A percentile compares a stretch with the other conserved stretches of the same genome.
These are phyloP conservation scores for Syngnathus acus DNA, from an alignment of 2,797 vertebrate species.

Conservation along the genomic window DNA sequence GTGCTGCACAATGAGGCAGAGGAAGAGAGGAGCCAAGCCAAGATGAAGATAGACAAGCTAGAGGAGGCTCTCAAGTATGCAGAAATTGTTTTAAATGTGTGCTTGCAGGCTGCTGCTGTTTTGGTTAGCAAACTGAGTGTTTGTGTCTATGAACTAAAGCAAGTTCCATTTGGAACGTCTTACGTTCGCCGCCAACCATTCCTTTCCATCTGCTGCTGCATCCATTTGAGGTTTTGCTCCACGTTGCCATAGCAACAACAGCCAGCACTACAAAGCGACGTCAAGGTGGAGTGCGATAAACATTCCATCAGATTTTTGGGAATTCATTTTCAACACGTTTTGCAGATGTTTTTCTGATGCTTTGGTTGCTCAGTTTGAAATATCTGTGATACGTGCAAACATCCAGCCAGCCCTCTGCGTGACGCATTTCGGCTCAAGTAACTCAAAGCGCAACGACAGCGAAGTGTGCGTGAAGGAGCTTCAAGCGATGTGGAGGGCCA, in stretches of 20 bases:
- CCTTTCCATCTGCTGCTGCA: not conserved
- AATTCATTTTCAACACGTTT: too few relatives aligned
- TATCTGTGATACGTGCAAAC: too few relatives aligned
- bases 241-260: slow-evolving; percentile 70
- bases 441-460: not conserved
- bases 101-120: not conserved
- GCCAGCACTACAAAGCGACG: slow-evolving; percentile 55
- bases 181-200: not conserved
- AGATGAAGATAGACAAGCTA: slow-evolving; percentile 73
- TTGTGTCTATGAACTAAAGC: not conserved
- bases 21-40: slow-evolving; percentile 71
- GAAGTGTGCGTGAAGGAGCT: not conserved
- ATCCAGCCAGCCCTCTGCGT: not conserved
- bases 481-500: not conserved
- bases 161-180: not conserved
- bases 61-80: slow-evolving; percentile 79
- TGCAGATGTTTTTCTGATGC: too few relatives aligned
- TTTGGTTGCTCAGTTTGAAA: too few relatives aligned
- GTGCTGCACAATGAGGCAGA: slow-evolving; percentile 72
- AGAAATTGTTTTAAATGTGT: not conserved
- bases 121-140: not conserved
- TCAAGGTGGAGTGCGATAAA: not conserved
- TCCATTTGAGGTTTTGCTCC: slow-evolving; percentile 46
- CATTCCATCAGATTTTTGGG: not conserved
- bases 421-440: not conserved